These are phyloP conservation scores for Acanthochromis polyacanthus DNA, from an alignment of 2,113 vertebrate genomes.

Conservation along the genomic window DNA sequence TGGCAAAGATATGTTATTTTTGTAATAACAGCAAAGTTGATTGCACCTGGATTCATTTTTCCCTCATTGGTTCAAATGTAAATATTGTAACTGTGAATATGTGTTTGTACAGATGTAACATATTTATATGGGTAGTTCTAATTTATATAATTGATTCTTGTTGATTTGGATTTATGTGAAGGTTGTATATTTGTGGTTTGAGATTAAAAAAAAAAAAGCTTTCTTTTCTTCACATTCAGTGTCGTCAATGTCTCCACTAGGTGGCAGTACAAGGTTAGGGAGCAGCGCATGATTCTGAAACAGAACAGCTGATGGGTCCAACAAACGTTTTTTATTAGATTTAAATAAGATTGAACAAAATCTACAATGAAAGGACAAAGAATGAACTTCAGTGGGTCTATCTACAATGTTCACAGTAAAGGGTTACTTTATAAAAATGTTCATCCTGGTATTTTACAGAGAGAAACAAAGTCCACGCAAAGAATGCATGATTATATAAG, in stretches of 20 bases:
- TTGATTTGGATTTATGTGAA: constrained; percentile 50
- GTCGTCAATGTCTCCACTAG: constrained; percentile 61
- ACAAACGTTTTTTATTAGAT: constrained; percentile 3
- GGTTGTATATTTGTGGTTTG: constrained; percentile 39
- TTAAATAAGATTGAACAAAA: constrained; percentile 47
- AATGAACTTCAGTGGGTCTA: constrained; percentile 11
- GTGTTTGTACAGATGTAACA: constrained; percentile 55
- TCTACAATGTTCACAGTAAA: constrained; percentile 70
- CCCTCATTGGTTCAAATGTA: constrained; percentile 28
- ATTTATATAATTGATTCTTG: constrained; percentile 52
- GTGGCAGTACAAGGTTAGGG: constrained; percentile 46
- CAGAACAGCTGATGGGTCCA: neutral
- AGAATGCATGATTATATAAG: constrained; percentile 18
- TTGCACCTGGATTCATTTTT: neutral
- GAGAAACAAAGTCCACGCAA: constrained; percentile 7
- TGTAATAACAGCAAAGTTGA: constrained; percentile 22
- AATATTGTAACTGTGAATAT: constrained; percentile 35
- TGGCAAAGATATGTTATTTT: constrained; percentile 27
- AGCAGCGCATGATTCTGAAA: neutral
- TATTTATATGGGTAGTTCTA: constrained; percentile 62
- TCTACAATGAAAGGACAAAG: constrained; percentile 21
- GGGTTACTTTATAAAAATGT: constrained; percentile 25
- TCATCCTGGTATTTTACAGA: constrained; percentile 16
- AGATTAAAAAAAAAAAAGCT: constrained; percentile 36
- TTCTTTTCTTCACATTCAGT: neutral